Base-by-base conservation (phyloP, 1,140 invertebrate genomes). In the Pseudomyrmex dendroicus region DNA sequence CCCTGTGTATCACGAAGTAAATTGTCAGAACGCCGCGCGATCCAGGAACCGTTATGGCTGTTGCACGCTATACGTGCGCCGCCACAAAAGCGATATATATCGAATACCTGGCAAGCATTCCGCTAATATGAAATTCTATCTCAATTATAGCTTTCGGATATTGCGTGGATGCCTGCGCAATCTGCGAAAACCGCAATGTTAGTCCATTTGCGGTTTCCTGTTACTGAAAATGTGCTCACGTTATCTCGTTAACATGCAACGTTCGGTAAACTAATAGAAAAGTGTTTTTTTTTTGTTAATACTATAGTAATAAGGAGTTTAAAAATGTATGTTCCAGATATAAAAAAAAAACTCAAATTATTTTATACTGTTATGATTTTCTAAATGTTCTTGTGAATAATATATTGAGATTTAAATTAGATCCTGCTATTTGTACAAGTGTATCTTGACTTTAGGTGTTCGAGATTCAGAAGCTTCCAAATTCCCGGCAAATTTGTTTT, bases 111-210 rank as follows among this genome's bases (percentile, higher is more conserved):
- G 7, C 13, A 20, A 70, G 64, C 10, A 59, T 78, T 25, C 10
- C 44, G 12, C 44, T 15, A 59, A 70, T 59, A 48, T 15, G 20
- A 59, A 68, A 70, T 48, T 70, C 54, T 70, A 70, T 78, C 20
- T 78, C 64, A 13, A 78, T 78, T 50, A 59, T 17, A 70, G 35
- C 64, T 78, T 78, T 78, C 44, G 64, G 54, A 59, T 70, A 78
- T 70, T 13, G 35, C 74, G 50, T 67, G 17, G 52, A 57, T 13
- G 25, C 17, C 48, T 22, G 44, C 48, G 73, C 64, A 70, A 78
- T 78, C 44, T 48, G 17, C 52, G 62, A 22, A 35, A 78, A 70
- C 76, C 64, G 44, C 76, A 78, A 68, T 68, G 54, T 78, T 48
- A 68, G 74, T 67, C 5, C 20, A 59, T 68, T 70, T 48, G 76